Evolutionary conservation across 2,113 vertebrate genomes (phyloP), one percentile per base, ranked within the genome.

Genomic region (Actenoides lindsayi): DNA sequence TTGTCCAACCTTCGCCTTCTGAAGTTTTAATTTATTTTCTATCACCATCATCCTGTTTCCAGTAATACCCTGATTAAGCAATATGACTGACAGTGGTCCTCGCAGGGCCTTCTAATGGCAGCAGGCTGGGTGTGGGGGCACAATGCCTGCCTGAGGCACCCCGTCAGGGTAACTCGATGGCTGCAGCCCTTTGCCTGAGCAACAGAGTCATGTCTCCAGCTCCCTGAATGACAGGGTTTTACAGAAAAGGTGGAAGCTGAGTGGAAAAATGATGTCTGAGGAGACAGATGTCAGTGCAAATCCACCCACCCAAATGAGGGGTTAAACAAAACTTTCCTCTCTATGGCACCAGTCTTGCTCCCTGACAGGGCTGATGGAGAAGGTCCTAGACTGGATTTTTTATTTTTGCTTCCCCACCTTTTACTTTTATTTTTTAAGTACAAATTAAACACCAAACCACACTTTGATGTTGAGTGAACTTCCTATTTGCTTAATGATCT

Each of bases 401-500:
- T 16, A 37, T 56, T 46, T 80, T 33, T 35, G 50, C 50, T 51
- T 13, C 24, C 24, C 50, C 50, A 23, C 50, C 7, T 51, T 51
- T 51, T 25, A 51, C 13, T 51, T 51, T 51, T 51, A 8, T 14
- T 62, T 44, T 31, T 30, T 11, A 57, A 53, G 31, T 67, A 78
- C 56, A 93, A 78, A 95, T 87, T 75, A 91, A 91, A 87, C 62
- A 87, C 73, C 39, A 83, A 84, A 16, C 9, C 33, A n/a, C 20
- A 33, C 76, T 96, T 93, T 71, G 81, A 90, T 81, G 86, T 17
- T 44, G 46, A 86, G 15, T 17, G 75, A 96, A 87, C 56, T 91
- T 96, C 68, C 75, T 18, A 28, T 92, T 92, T 80, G 57, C 80
- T 86, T 90, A 88, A 88, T 20, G 69, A 91, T 75, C 68, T 81